Percentiles rank a stretch among this genome's conserved stretches.
phyloP scores from a whole-genome alignment of 2,113 vertebrate species.

The Semnopithecus entellus region DNA sequence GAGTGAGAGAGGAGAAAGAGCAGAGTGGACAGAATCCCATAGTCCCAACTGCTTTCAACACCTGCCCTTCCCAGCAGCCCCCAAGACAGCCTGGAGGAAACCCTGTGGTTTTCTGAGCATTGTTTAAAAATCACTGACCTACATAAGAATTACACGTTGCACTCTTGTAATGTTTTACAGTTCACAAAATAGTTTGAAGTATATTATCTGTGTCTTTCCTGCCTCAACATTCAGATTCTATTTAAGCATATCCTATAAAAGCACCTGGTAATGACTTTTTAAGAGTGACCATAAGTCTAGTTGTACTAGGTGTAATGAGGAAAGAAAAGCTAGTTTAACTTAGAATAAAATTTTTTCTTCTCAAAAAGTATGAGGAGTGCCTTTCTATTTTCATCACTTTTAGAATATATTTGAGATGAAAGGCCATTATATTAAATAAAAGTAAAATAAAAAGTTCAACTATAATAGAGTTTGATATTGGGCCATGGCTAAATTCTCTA shows the following conservation, averaged over 20 bases:
- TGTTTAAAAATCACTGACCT: slow-evolving; percentile 12
- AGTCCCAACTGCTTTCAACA: neutral
- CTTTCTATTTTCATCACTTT: neutral
- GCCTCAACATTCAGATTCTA: neutral
- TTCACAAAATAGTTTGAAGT: slow-evolving; percentile 28
- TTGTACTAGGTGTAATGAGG: neutral
- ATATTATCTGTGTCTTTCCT: neutral
- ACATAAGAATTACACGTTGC: neutral
- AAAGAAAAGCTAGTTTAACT: neutral
- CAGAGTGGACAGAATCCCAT: neutral
- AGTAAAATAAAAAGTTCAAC: neutral
- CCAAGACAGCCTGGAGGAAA: neutral
- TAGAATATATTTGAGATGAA: neutral
- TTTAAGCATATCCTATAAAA: slow-evolving; percentile 37
- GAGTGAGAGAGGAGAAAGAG: neutral
- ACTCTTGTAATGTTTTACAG: neutral
- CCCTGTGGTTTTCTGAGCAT: neutral
- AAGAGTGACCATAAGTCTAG: neutral
- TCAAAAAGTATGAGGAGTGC: neutral
- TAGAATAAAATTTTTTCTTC: neutral
- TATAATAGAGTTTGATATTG: neutral
- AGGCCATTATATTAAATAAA: neutral
- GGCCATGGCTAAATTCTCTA: neutral
- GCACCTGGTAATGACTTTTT: neutral
- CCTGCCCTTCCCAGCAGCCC: neutral